Conservation (phyloP, 2,888 invertebrate species). For the Sesia apiformis region DNA sequence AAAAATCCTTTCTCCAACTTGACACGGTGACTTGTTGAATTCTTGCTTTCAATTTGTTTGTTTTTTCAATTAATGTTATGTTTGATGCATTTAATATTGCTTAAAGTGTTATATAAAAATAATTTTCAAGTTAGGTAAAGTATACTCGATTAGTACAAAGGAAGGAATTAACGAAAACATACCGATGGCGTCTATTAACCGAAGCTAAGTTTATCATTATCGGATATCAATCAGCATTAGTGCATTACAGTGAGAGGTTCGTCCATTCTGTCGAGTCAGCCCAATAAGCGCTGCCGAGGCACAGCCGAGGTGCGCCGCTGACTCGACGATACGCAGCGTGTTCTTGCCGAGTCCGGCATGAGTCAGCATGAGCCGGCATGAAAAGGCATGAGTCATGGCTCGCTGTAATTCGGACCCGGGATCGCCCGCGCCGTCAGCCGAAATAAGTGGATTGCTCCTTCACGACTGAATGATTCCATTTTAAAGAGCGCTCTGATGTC, state of each 20-base stretch:
- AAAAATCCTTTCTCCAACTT: conserved; percentile 13
- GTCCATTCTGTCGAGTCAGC: conserved; percentile 44
- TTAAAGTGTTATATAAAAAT: no score
- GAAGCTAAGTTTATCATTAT: conserved; percentile 25
- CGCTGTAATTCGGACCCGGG: conserved; percentile 38
- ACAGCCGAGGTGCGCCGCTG: conserved; percentile 35
- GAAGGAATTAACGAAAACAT: no score
- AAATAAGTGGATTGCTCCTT: conserved; percentile 67
- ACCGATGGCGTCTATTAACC: conserved; percentile 11
- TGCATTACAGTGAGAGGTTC: conserved; percentile 34
- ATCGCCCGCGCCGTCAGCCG: conserved; percentile 50
- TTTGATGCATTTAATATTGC: no score
- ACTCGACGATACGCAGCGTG: conserved; percentile 29
- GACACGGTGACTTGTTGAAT: conserved; percentile 20
- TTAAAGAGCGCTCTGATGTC: conserved; percentile 42
- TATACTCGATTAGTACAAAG: no score
- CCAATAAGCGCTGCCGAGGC: conserved; percentile 35
- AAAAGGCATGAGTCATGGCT: conserved; percentile 45
- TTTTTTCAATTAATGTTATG: no score
- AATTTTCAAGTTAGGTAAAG: no score
- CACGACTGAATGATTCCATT: conserved; percentile 54
- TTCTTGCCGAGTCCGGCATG: conserved; percentile 40
- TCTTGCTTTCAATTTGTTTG: neutral
- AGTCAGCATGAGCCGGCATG: conserved; percentile 41
- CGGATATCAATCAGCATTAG: conserved; percentile 54